A percentile compares a stretch with the other conserved stretches of the same genome.
Evolutionary conservation across 2,888 invertebrate genomes (phyloP).

Genomic region (Lithodes maja): DNA sequence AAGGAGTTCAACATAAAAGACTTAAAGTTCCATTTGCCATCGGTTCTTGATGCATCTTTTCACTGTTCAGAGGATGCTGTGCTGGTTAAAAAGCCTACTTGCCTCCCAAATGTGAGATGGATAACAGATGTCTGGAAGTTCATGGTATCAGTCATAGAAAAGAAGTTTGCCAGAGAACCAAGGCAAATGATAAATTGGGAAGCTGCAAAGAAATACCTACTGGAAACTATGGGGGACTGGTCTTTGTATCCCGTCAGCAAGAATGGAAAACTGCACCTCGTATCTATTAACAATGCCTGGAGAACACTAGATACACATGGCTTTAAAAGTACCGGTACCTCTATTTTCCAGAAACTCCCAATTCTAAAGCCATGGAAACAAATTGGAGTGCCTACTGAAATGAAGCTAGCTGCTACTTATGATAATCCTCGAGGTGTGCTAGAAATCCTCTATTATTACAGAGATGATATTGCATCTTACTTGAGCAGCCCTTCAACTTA

Average conservation of each 20-base stretch:
- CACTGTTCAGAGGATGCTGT: neutral
- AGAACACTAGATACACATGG: neutral
- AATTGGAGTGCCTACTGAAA: neutral
- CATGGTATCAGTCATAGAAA: neutral
- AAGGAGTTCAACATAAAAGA: conserved; percentile 28
- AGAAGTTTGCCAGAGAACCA: no score
- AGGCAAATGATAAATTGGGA: no score
- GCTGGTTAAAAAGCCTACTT: neutral
- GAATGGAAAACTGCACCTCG: neutral
- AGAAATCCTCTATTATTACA: neutral
- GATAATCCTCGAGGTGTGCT: conserved; percentile 23
- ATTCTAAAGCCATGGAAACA: no score
- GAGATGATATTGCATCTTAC: neutral
- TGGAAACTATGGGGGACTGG: conserved; percentile 29
- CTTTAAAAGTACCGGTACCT: no score
- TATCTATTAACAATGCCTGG: conserved; percentile 29
- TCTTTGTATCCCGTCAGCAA: conserved; percentile 30
- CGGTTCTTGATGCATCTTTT: neutral
- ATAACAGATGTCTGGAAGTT: conserved; percentile 19
- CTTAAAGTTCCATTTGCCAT: conserved; percentile 12
- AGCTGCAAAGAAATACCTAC: neutral
- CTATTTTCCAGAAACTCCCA: conserved; percentile 3
- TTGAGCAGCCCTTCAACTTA: neutral
- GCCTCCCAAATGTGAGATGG: neutral
- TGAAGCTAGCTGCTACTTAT: conserved; percentile 31